Evolutionary conservation across 2,113 vertebrate genomes (phyloP).

Genomic region (Phoenicopterus ruber): DNA sequence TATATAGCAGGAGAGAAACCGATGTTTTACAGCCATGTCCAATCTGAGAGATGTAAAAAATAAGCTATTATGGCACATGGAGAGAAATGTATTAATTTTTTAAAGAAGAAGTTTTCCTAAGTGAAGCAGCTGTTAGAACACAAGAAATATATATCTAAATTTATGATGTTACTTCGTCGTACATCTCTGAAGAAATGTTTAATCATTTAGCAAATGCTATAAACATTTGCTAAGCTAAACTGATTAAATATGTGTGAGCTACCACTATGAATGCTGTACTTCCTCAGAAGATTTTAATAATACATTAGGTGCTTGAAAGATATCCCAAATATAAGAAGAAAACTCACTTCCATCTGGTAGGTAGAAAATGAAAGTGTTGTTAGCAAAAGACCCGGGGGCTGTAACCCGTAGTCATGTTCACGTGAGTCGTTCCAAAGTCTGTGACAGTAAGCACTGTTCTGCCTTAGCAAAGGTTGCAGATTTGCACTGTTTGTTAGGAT

Average conservation of each 20-base stretch:
- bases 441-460: background rate
- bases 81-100: background rate
- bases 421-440: background rate
- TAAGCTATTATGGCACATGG: background rate
- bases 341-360: background rate
- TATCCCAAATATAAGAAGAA: background rate
- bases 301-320: background rate
- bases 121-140: background rate
- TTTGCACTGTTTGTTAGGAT: background rate
- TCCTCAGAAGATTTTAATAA: background rate
- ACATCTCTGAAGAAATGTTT: background rate
- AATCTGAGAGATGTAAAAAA: background rate
- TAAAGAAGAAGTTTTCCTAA: background rate
- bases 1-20: background rate
- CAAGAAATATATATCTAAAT: background rate
- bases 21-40: background rate
- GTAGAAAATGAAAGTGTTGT: background rate
- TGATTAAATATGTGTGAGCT: background rate
- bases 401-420: background rate
- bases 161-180: background rate
- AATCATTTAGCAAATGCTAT: background rate
- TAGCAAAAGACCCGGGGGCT: background rate
- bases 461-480: background rate
- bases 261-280: background rate
- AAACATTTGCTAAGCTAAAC: background rate